These are phyloP conservation scores for Motacilla alba DNA, from an alignment of 2,113 vertebrate genomes.

Conservation along the genomic window DNA sequence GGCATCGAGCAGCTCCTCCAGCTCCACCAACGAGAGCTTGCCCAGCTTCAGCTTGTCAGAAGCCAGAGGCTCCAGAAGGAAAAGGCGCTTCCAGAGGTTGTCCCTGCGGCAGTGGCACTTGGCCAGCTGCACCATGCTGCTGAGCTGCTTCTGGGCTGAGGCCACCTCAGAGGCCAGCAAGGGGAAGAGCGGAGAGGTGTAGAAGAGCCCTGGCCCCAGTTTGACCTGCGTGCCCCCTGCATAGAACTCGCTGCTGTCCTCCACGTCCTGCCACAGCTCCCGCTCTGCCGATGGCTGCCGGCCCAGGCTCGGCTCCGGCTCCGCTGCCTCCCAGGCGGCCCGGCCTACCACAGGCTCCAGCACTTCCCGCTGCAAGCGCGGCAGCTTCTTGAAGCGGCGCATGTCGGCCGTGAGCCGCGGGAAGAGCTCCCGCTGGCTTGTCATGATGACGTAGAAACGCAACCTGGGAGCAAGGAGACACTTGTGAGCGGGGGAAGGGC, in stretches of 20 bases:
- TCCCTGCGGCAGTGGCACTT: slow-evolving; percentile 96
- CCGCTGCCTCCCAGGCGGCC: slow-evolving; percentile 40
- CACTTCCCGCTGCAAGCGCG: slow-evolving; percentile 84
- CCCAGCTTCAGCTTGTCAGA: slow-evolving; percentile 91
- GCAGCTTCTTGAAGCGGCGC: slow-evolving; percentile 91
- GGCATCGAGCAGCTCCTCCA: slow-evolving; percentile 91
- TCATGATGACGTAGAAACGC: slow-evolving; percentile 94
- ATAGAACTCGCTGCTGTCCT: slow-evolving; percentile 74
- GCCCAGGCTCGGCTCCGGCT: slow-evolving; percentile 8
- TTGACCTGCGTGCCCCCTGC: slow-evolving; percentile 30
- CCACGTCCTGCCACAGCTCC: slow-evolving; percentile 80
- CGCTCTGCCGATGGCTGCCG: slow-evolving; percentile 37
- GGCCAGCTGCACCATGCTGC: slow-evolving; percentile 88
- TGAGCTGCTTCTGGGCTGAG: slow-evolving; percentile 84
- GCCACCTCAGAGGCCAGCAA: slow-evolving; percentile 87
- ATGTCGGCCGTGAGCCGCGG: slow-evolving; percentile 92
- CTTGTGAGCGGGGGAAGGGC: neutral
- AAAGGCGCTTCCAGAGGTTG: slow-evolving; percentile 95
- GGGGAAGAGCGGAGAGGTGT: slow-evolving; percentile 84
- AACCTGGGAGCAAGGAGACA: slow-evolving; percentile 72
- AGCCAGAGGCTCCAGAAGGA: slow-evolving; percentile 90
- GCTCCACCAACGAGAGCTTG: slow-evolving; percentile 86
- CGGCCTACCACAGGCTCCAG: slow-evolving; percentile 67
- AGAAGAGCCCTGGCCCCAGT: slow-evolving; percentile 73
- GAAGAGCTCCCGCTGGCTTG: slow-evolving; percentile 94